Evolutionary conservation across 1,140 invertebrate species (phyloP).

Genomic region (Ruditapes philippinarum): DNA sequence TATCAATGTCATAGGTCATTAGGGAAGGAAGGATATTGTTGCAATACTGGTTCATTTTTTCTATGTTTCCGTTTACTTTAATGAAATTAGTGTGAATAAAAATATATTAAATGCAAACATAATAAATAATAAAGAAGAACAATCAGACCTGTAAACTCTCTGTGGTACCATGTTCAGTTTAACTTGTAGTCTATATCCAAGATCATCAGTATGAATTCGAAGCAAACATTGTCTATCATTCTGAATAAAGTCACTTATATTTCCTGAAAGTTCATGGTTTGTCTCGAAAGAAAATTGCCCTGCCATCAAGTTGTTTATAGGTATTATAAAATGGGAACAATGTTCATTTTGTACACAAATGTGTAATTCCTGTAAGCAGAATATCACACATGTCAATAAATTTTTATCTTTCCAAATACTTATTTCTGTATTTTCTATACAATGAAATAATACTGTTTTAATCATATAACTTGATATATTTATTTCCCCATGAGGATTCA

Average conservation of each 20-base stretch:
- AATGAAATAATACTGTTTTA: conserved; percentile 17
- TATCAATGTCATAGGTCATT: not conserved
- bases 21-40: not conserved
- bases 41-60: not conserved
- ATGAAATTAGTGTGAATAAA: not conserved
- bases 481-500: not conserved
- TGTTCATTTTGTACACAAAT: not conserved
- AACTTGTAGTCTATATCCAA: not conserved
- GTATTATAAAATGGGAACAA: not conserved
- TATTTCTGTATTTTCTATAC: not conserved
- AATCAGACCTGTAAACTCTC: not conserved
- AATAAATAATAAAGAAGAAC: not conserved
- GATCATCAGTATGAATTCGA: not conserved
- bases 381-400: not conserved
- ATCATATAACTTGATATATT: conserved; percentile 10
- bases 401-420: not conserved
- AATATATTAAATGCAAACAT: not conserved
- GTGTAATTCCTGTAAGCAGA: not conserved
- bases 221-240: not conserved
- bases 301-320: not conserved
- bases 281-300: not conserved
- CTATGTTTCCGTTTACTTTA: no score
- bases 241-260: not conserved
- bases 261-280: not conserved
- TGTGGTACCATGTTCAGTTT: not conserved